These are phyloP conservation scores for Hypena proboscidalis DNA, from an alignment of 2,888 invertebrate species.

Conservation along the genomic window DNA sequence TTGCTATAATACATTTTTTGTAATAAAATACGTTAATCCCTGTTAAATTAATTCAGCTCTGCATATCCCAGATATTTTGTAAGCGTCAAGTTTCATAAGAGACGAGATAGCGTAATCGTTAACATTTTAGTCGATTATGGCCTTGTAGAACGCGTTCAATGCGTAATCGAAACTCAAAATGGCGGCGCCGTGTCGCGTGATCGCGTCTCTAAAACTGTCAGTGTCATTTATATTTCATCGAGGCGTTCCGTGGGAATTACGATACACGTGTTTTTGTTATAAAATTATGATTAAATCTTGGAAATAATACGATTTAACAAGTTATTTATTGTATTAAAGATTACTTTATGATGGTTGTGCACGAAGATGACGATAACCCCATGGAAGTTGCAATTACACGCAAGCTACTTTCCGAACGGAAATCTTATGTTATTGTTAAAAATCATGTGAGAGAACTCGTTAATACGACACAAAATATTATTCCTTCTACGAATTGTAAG, in stretches of 20 bases:
- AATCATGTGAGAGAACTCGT: slow-evolving; percentile 58
- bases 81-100: too few relatives aligned
- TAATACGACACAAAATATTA: slow-evolving; percentile 22
- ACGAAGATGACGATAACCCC: slow-evolving; percentile 48
- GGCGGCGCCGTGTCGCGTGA: slow-evolving; percentile 6
- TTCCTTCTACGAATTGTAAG: neutral
- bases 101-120: too few relatives aligned
- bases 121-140: slow-evolving; percentile 12
- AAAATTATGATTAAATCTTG: neutral
- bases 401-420: slow-evolving; percentile 47
- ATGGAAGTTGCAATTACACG: slow-evolving; percentile 44
- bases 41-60: too few relatives aligned
- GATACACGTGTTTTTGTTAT: slow-evolving; percentile 25
- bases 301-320: neutral
- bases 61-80: too few relatives aligned
- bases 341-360: slow-evolving; percentile 55
- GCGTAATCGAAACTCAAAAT: slow-evolving; percentile 3
- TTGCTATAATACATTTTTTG: too few relatives aligned
- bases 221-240: slow-evolving; percentile 14
- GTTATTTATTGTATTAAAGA: slow-evolving; percentile 7
- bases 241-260: neutral
- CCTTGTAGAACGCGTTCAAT: neutral
- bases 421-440: slow-evolving; percentile 55
- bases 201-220: slow-evolving; percentile 21
- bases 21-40: too few relatives aligned